Conservation (phyloP, 2,113 vertebrate species). For the Hystrix cristata region DNA sequence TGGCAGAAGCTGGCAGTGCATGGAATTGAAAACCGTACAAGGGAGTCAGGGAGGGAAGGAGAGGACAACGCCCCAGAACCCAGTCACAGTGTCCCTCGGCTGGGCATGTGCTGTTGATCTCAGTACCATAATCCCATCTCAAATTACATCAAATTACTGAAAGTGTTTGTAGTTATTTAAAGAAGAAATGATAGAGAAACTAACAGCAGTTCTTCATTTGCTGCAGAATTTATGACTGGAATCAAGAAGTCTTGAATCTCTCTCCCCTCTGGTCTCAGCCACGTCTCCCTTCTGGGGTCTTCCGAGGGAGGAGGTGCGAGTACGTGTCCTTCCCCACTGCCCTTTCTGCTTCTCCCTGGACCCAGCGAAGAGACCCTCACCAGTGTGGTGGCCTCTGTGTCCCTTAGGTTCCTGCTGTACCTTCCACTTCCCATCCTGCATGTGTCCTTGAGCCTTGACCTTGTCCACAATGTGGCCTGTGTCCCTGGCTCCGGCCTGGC, state of each 20-base stretch:
- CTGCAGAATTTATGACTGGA: background rate
- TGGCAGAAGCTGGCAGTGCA: background rate
- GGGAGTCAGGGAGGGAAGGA: no score
- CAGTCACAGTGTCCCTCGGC: background rate
- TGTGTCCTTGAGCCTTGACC: background rate
- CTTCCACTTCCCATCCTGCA: background rate
- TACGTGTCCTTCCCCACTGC: background rate
- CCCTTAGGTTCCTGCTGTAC: background rate
- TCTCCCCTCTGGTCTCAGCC: background rate
- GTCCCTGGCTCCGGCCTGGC: background rate
- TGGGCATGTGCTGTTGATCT: background rate
- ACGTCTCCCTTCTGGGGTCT: background rate
- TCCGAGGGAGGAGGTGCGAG: background rate
- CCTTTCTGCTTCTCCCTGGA: background rate
- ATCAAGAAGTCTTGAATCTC: background rate
- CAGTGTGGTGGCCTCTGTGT: background rate
- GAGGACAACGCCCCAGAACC: background rate
- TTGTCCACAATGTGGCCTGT: background rate
- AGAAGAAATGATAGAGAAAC: background rate
- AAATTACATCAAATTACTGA: background rate
- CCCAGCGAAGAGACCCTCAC: background rate
- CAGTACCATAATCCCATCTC: background rate
- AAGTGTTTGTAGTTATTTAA: background rate
- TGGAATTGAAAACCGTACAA: background rate
- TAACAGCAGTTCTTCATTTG: background rate